Percentiles rank a stretch among this genome's conserved stretches.
Conservation (phyloP, 1,140 invertebrate genomes). For the Teleopsis dalmanni region DNA sequence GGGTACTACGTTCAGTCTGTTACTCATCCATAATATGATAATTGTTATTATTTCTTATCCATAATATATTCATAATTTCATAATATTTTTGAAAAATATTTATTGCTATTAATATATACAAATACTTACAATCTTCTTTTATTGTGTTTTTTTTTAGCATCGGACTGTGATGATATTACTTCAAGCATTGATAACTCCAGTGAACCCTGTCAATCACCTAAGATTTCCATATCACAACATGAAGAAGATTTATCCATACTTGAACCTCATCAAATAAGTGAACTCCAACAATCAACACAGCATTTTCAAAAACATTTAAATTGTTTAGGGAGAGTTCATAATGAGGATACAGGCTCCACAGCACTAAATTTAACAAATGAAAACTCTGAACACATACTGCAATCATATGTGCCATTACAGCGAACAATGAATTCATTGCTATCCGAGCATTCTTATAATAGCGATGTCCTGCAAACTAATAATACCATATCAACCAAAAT, state of each 20-base stretch:
- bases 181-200: slow-evolving; percentile 38
- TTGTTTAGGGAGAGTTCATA: neutral
- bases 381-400: slow-evolving; percentile 37
- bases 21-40: neutral
- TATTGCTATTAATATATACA: neutral
- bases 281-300: neutral
- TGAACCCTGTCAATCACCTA: slow-evolving; percentile 34
- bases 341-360: slow-evolving; percentile 26
- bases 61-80: slow-evolving; percentile 2
- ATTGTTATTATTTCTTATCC: neutral
- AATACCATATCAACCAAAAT: neutral
- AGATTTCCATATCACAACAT: slow-evolving; percentile 21
- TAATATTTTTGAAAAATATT: neutral
- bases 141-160: slow-evolving; percentile 20
- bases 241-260: slow-evolving; percentile 20
- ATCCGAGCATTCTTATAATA: neutral
- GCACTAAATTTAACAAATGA: slow-evolving; percentile 40
- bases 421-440: slow-evolving; percentile 26
- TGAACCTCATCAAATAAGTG: slow-evolving; percentile 13
- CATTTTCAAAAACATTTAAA: neutral
- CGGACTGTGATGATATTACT: slow-evolving; percentile 40
- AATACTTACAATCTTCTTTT: neutral
- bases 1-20: no score
- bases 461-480: slow-evolving; percentile 11
- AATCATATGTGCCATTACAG: slow-evolving; percentile 33